Evolutionary conservation across 2,888 invertebrate species (phyloP).

Genomic region (Idaea dimidiata): DNA sequence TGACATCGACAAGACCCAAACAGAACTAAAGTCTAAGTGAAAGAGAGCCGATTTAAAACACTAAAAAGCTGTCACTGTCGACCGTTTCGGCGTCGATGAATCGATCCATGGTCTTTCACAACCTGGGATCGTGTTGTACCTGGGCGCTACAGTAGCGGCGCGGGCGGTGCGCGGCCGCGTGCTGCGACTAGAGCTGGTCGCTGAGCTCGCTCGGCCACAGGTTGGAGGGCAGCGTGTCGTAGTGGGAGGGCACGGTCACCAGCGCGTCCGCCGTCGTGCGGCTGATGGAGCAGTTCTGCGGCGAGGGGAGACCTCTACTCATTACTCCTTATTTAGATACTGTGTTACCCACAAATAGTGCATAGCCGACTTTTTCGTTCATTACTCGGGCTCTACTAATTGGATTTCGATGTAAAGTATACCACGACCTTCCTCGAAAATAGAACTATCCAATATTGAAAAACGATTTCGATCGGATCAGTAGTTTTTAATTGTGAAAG

Average conservation of each 20-base stretch:
- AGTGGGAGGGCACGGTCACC: constrained; percentile 88
- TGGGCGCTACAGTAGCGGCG: constrained; percentile 29
- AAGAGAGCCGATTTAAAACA: constrained; percentile 16
- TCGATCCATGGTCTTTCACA: constrained; percentile 64
- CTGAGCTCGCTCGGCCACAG: constrained; percentile 70
- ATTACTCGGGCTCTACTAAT: no score
- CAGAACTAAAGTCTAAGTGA: no score
- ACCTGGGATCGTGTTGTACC: constrained; percentile 43
- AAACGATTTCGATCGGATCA: no score
- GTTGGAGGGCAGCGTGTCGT: constrained; percentile 81
- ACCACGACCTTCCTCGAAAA: no score
- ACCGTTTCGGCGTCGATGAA: constrained; percentile 41
- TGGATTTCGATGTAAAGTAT: no score
- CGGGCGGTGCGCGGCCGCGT: constrained; percentile 43
- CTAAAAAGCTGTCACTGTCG: constrained; percentile 41
- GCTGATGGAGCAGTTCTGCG: constrained; percentile 85
- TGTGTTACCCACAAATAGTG: no score
- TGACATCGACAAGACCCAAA: no score
- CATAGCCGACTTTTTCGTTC: no score
- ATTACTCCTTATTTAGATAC: no score
- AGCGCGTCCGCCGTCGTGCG: constrained; percentile 86
- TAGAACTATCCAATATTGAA: no score
- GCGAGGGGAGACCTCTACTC: constrained; percentile 28
- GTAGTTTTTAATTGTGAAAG: no score
- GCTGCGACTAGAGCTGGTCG: constrained; percentile 63